Base-by-base conservation (phyloP, 2,888 invertebrate genomes). In the Margaritifera margaritifera region DNA sequence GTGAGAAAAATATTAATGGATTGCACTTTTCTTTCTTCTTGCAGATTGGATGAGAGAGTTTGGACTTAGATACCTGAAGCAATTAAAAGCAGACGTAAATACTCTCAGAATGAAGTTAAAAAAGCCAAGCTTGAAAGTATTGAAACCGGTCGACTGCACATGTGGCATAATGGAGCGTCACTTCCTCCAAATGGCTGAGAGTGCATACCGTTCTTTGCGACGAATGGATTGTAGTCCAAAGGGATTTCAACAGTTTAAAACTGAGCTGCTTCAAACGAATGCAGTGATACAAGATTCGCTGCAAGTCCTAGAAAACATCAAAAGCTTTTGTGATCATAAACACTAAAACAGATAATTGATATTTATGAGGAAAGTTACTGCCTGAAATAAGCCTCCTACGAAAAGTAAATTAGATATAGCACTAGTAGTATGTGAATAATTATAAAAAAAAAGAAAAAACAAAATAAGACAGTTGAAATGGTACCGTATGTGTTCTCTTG, bases 151-250 rank as follows among this genome's bases (percentile, higher is more conserved):
- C 11, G 74, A 75, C 69, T 84, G 83, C 76, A 74, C 81, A 74
- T 84, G 83, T 77, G 80, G 81, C 63, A 75, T 78, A 25, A 82
- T 84, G 79, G 81, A 82, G 57, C 77, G 71, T 62, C 77, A 82
- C 66, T 82, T 82, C 69, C 68, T 84, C 66, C 77, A 80, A 69
- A 80, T 82, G 82, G 83, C 82, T 6, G 81, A 80, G 54, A 78
- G 80, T 58, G 83, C 83, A 0, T 84, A 84, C 66, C 74, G 77
- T 31, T 74, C 80, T 22, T 78, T 84, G 19, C 64, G 82, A 11
- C 68, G 82, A 52, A 74, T 75, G 15, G 83, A 81, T 61, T 71
- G 72, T 15, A 75, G 79, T 8, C 71, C 79, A 8, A 74, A 73
- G 11, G 80, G 81, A 20, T 81, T 84, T 69, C 81, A 77, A 65